These are phyloP conservation scores for Cydia strobilella DNA, from an alignment of 1,140 invertebrate species.

Conservation along the genomic window DNA sequence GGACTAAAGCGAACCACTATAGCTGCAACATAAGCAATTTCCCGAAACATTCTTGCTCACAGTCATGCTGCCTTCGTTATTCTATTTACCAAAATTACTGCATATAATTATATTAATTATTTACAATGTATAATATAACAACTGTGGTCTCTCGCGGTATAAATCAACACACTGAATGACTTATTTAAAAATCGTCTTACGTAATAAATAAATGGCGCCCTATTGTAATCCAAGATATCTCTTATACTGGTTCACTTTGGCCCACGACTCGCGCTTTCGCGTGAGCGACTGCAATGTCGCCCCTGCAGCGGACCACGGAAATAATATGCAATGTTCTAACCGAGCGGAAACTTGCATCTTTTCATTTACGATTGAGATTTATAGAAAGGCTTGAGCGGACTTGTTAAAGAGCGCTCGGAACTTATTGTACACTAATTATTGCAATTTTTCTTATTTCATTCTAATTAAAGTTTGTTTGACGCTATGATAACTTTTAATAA, in stretches of 20 bases:
- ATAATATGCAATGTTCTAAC: slow-evolving; percentile 13
- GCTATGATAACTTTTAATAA: too few species aligned
- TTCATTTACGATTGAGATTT: slow-evolving; percentile 14
- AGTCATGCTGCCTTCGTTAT: too few species aligned
- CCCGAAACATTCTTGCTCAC: too few species aligned
- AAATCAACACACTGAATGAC: too few species aligned
- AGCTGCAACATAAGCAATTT: too few species aligned
- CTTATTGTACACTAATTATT: neutral
- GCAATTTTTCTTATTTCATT: neutral
- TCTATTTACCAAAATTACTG: too few species aligned
- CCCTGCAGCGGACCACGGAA: neutral
- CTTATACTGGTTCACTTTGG: neutral
- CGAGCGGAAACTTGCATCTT: neutral
- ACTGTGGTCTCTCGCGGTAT: too few species aligned
- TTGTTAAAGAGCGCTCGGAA: neutral
- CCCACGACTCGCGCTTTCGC: neutral
- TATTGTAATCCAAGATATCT: neutral
- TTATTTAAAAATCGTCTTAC: too few species aligned
- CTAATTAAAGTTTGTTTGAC: neutral
- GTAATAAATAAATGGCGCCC: too few species aligned
- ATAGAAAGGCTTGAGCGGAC: slow-evolving; percentile 3
- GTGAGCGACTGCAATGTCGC: neutral
- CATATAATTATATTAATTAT: too few species aligned
- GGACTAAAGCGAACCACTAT: too few species aligned
- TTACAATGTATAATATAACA: too few species aligned